Base-by-base conservation (phyloP, 2,888 invertebrate species). In the Caenorhabditis wallacei region DNA sequence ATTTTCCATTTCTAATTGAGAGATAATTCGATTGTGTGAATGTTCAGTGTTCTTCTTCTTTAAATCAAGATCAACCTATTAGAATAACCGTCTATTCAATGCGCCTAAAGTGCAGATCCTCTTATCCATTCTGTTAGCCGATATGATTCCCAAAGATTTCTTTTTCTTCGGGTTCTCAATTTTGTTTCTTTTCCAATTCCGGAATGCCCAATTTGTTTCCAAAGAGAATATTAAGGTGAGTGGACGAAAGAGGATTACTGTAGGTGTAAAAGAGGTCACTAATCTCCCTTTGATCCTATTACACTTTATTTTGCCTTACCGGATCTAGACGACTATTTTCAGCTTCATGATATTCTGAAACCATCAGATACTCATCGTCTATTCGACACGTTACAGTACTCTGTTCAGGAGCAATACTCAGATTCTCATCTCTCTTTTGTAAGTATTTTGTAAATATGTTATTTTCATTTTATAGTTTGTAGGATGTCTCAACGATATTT, bases 311-410 rank as follows among this genome's bases (percentile, higher is more conserved):
- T n/a, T n/a, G n/a, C n/a, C n/a, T n/a, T n/a, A n/a, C n/a, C n/a
- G n/a, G n/a, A n/a, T n/a, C n/a, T n/a, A n/a, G n/a, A n/a, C n/a
- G n/a, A 40, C 40, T 4, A 8, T 40, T 40, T 86, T 63, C 76
- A 86, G 86, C 82, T 86, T 10, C 80, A 71, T 37, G 85, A 86
- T 35, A 70, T 86, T 8, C 20, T 86, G 10, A 74, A 71, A 57
- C 85, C 84, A n/a, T 76, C 83, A n/a, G 80, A 81, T 13, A 86
- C 81, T 7, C 82, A 84, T 48, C 71, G 86, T 1, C 63, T 85
- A 8, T 86, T 85, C 53, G 86, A 86, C 56, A 86, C 86, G 0
- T 20, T 83, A 30, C 79, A 80, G 54, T 80, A 79, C 13, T 64
- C 79, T 7, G 83, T 83, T 0, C 70, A 83, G 46, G 80, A 80